Evolutionary conservation across 2,888 invertebrate genomes (phyloP).

Genomic region (Nipponacmea schrenckii): DNA sequence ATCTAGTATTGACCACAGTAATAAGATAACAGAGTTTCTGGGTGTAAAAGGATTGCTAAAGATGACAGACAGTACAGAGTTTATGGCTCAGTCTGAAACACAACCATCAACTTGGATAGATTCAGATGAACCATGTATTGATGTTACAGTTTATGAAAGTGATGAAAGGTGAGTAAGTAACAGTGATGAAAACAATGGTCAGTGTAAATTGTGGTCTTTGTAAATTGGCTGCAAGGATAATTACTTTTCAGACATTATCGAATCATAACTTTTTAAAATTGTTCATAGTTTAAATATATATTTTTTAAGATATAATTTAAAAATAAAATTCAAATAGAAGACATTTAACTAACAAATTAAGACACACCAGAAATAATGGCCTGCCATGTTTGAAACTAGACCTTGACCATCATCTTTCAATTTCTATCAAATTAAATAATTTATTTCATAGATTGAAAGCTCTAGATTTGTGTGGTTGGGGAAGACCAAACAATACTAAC

Average conservation of each 20-base stretch:
- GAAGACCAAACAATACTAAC: slow-evolving; percentile 74
- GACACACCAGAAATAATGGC: too few species aligned
- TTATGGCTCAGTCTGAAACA: neutral
- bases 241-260: too few species aligned
- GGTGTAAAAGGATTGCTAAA: neutral
- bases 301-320: too few species aligned
- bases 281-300: too few species aligned
- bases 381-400: too few species aligned
- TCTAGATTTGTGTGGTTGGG: slow-evolving; percentile 90
- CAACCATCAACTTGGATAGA: neutral
- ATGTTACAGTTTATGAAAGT: slow-evolving; percentile 48
- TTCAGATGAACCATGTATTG: slow-evolving; percentile 10
- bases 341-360: too few species aligned
- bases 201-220: too few species aligned
- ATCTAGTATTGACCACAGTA: neutral
- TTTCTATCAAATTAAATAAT: neutral
- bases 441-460: slow-evolving; percentile 73
- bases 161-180: slow-evolving; percentile 50
- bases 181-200: too few species aligned
- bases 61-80: slow-evolving; percentile 5
- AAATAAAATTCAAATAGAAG: too few species aligned
- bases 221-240: too few species aligned
- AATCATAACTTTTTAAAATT: too few species aligned
- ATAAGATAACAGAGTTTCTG: neutral
- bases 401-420: too few species aligned